Base-by-base conservation (phyloP, 2,113 vertebrate genomes). In the Catharus minimus region DNA sequence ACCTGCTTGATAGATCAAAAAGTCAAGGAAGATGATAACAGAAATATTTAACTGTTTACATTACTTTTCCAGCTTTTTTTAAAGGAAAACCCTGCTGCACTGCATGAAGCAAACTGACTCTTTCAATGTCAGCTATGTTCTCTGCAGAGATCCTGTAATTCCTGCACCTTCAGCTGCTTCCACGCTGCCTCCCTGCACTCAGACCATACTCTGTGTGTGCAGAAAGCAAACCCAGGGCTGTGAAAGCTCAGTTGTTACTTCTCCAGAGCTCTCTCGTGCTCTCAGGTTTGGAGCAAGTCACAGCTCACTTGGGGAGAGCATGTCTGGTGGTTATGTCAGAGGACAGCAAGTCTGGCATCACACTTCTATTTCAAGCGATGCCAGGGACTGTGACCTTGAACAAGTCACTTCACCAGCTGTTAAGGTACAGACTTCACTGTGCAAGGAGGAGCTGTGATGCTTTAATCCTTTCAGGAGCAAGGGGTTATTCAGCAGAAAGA, bases 341-440 rank as follows among this genome's bases (percentile, higher is more conserved):
- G 82, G 76, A 56, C 84, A 87, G 62, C 64, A n/a, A 60, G 76
- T 20, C 93, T 84, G 92, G 65, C 86, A 88, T 44, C 4, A 1
- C 5, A 4, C 62, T 71, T 71, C 79, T 86, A 81, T 83, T 86
- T 80, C 65, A 30, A 78, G 65, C 19, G 0, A 15, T 56, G 76
- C 73, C 90, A 64, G 76, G 24, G 57, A 66, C 47, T 13, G 82
- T 71, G 88, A 95, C 93, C 95, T 95, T 91, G 72, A 87, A 44
- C 74, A 23, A 82, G 69, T 61, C 66, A 13, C 86, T 93, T 57
- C 50, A 21, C 24, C 55, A 73, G 93, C 64, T 41, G 1, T 22
- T 41, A 87, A 72, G 46, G 92, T 64, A 72, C 53, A 67, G 84
- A 50, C 57, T 38, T 28, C 46, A 41, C 6, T 2, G 21, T 15